Evolutionary conservation across 2,888 invertebrate species (phyloP).

Genomic region (Biston betularia): DNA sequence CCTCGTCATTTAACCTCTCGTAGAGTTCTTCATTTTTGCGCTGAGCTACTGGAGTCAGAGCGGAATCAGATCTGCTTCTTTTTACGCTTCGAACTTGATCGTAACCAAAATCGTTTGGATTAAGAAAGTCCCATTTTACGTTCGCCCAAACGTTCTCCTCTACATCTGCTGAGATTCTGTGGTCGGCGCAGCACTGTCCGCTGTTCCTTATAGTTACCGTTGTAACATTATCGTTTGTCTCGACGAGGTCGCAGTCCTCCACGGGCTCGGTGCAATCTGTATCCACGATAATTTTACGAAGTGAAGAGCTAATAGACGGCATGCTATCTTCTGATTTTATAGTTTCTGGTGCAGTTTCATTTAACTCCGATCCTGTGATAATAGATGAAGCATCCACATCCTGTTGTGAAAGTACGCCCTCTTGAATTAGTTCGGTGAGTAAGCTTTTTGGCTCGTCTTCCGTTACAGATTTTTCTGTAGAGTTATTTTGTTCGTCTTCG

Average conservation of each 20-base stretch:
- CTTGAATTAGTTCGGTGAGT: slow-evolving; percentile 76
- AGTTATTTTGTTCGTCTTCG: slow-evolving; percentile 54
- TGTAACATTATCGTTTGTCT: slow-evolving; percentile 72
- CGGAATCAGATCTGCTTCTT: slow-evolving; percentile 80
- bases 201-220: slow-evolving; percentile 74
- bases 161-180: slow-evolving; percentile 79
- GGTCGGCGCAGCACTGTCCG: slow-evolving; percentile 78
- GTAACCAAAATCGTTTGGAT: slow-evolving; percentile 79
- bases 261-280: slow-evolving; percentile 73
- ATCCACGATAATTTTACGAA: slow-evolving; percentile 75
- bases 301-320: slow-evolving; percentile 65
- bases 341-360: slow-evolving; percentile 61
- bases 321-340: slow-evolving; percentile 71
- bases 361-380: slow-evolving; percentile 69
- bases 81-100: slow-evolving; percentile 78
- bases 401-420: slow-evolving; percentile 77
- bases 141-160: slow-evolving; percentile 82
- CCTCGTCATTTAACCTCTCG: slow-evolving; percentile 71
- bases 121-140: slow-evolving; percentile 80
- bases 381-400: slow-evolving; percentile 78
- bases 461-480: slow-evolving; percentile 55
- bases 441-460: slow-evolving; percentile 74
- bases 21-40: slow-evolving; percentile 78
- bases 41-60: slow-evolving; percentile 71
- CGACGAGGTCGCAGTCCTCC: slow-evolving; percentile 68